Conservation (phyloP, 2,113 vertebrate genomes). For the Laticauda colubrina region DNA sequence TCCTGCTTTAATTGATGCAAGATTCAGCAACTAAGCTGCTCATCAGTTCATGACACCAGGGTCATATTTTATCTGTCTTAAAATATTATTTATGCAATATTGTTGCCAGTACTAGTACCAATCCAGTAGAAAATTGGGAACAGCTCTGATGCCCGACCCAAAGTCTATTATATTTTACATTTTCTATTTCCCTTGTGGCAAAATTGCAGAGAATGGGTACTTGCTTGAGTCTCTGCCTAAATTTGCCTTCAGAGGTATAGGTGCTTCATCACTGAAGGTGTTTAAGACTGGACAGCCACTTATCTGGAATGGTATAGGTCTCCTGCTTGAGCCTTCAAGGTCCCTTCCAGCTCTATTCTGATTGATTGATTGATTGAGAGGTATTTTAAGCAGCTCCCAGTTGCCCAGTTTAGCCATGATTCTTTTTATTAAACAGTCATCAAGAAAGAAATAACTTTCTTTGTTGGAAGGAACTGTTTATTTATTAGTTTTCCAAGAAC, state of each 20-base stretch:
- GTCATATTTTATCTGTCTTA: background rate
- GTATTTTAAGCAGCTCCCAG: background rate
- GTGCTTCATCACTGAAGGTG: background rate
- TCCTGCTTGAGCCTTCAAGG: background rate
- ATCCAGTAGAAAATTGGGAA: background rate
- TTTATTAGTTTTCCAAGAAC: background rate
- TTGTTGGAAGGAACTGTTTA: background rate
- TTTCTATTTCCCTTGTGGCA: background rate
- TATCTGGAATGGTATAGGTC: background rate
- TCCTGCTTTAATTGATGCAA: background rate
- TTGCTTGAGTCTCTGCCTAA: background rate
- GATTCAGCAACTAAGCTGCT: background rate
- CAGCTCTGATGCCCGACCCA: background rate
- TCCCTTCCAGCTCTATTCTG: background rate
- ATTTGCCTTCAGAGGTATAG: background rate
- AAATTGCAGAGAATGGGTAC: constrained; percentile 10
- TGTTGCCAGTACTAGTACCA: background rate
- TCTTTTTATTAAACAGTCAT: background rate
- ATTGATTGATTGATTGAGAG: too few relatives aligned
- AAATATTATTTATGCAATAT: background rate
- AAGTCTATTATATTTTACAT: background rate
- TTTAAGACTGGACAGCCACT: background rate
- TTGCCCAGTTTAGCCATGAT: background rate
- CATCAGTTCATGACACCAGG: background rate
- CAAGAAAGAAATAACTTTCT: background rate